Percentiles rank a stretch among this genome's conserved stretches.
phyloP scores from a whole-genome alignment of 53 echinoderm and acorn worm species.

The Astropecten irregularis region DNA sequence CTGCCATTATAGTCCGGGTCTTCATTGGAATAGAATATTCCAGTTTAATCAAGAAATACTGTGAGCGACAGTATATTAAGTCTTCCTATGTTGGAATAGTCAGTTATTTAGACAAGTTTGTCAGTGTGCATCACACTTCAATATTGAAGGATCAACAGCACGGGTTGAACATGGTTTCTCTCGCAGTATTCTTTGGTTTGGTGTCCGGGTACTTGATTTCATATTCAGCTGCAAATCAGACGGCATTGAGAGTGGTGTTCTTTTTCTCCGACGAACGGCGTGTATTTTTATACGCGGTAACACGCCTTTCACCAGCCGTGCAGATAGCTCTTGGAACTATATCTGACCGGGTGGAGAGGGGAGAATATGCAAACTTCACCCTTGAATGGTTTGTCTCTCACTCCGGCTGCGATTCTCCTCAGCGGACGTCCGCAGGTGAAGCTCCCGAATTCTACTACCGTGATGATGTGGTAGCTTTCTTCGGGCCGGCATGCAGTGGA shows the following conservation, averaged over 20 bases:
- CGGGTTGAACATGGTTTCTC: no score
- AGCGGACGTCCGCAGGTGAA: constrained; percentile 21
- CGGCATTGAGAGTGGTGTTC: background rate
- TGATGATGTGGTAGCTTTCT: constrained; percentile 48
- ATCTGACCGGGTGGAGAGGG: constrained; percentile 23
- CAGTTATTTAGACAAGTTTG: no score
- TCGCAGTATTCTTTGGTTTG: no score
- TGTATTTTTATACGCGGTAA: background rate
- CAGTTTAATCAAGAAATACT: no score
- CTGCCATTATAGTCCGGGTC: no score
- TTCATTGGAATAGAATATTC: no score
- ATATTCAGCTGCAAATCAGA: no score
- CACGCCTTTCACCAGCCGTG: constrained; percentile 53
- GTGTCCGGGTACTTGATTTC: no score
- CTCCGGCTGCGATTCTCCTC: constrained; percentile 3
- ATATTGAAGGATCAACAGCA: no score
- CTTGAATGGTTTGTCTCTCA: constrained; percentile 1
- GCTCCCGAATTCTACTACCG: constrained; percentile 55
- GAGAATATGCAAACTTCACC: constrained; percentile 70
- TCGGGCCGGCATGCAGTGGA: constrained; percentile 81
- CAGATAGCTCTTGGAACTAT: constrained; percentile 76
- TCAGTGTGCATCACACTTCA: no score
- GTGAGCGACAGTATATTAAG: no score
- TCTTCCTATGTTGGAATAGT: no score
- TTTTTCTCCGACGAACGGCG: background rate